Base-by-base conservation (phyloP, 2,113 vertebrate species). In the Perca flavescens region DNA sequence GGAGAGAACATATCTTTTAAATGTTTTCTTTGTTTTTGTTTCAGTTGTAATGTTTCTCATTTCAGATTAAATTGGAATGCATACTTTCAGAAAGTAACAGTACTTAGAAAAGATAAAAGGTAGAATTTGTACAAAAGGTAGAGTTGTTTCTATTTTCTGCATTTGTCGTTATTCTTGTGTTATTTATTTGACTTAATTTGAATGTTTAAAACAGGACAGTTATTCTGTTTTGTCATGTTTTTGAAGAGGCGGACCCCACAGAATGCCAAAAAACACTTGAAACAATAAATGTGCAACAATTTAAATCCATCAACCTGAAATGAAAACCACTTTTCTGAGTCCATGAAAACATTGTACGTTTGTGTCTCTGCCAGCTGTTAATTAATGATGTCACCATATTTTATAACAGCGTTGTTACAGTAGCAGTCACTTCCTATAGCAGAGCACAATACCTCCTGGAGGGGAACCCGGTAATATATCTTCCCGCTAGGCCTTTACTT, bases 401-500 rank as follows among this genome's bases (percentile, higher is more conserved):
- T 93, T 73, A 79, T 47, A 67, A 71, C 8, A 0, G 46, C 9
- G 82, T 54, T 74, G 72, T 50, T 82, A 62, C 81, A 66, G 83
- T 46, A 28, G 85, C 80, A 14, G 57, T 53, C 60, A 21, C 69
- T 70, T 86, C 81, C 78, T 83, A 15, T 70, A 50, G 80, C 22
- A 0, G 72, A 2, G 5, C 80, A 72, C 74, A 85, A 85, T 66
- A 19, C 76, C 7, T 83, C 70, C 65, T 63, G 74, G 64, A 65
- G 83, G 74, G 77, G 80, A 31, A 16, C 34, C 58, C 15, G 31
- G 69, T 82, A 6, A 86, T 91, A 67, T 40, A 70, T 89, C 86
- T 82, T 85, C 83, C 90, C 28, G 74, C 81, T 73, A 84, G 50
- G 81, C 73, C 62, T 92, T 91, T 78, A 85, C 77, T 73, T 82